Evolutionary conservation across 1,140 invertebrate species (phyloP).

Genomic region (Sarcophaga bullata): DNA sequence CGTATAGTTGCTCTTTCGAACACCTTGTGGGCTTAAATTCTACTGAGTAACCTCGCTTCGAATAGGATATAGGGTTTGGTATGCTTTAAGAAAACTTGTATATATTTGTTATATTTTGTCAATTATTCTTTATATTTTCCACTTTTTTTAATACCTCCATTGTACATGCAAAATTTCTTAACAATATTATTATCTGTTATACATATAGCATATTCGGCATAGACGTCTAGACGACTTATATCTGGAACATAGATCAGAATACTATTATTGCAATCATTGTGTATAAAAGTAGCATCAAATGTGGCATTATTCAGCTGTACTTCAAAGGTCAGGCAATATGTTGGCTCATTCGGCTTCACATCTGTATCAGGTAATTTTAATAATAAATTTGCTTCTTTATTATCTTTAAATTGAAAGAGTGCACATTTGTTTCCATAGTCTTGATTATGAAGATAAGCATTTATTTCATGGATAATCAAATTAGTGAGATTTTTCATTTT

Average conservation of each 20-base stretch:
- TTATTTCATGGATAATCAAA: slow-evolving; percentile 4
- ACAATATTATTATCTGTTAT: slow-evolving; percentile 18
- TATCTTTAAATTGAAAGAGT: background rate
- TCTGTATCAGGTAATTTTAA: background rate
- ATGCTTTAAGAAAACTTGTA: no score
- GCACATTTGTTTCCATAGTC: background rate
- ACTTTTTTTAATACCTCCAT: background rate
- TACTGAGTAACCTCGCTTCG: no score
- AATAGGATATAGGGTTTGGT: no score
- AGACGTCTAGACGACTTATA: slow-evolving; percentile 26
- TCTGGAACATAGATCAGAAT: slow-evolving; percentile 2
- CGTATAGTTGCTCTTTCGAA: no score
- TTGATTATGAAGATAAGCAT: background rate
- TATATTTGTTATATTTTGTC: no score
- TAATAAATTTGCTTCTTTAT: background rate
- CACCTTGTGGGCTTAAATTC: no score
- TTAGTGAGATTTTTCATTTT: slow-evolving; percentile 8
- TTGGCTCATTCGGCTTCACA: background rate
- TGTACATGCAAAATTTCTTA: slow-evolving; percentile 24
- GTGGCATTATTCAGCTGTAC: background rate
- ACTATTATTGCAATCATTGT: background rate
- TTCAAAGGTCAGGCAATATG: background rate
- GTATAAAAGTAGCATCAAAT: slow-evolving; percentile 12
- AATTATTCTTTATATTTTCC: background rate
- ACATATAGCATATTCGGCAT: slow-evolving; percentile 3